These are phyloP conservation scores for Dynastes maya DNA, from an alignment of 2,888 invertebrate genomes.

Conservation along the genomic window DNA sequence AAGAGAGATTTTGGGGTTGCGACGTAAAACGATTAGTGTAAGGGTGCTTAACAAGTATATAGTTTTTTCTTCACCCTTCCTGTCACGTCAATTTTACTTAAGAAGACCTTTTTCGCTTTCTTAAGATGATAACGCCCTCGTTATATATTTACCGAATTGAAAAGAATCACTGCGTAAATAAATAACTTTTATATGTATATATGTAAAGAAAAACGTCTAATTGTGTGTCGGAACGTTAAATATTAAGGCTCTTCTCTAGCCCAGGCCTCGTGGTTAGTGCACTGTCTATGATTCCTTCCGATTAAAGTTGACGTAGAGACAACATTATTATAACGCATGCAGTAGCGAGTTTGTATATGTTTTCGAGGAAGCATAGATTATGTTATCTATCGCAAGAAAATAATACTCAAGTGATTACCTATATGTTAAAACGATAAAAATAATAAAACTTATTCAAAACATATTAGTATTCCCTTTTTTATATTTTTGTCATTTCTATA, in stretches of 20 bases:
- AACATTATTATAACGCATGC: too few relatives aligned
- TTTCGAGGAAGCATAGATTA: too few relatives aligned
- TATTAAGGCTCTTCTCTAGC: not conserved
- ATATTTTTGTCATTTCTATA: too few relatives aligned
- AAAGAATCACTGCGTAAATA: slow-evolving; percentile 17
- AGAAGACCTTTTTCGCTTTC: slow-evolving; percentile 14
- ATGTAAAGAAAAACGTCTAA: not conserved
- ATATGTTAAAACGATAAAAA: too few relatives aligned
- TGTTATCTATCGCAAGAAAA: too few relatives aligned
- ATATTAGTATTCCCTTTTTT: too few relatives aligned
- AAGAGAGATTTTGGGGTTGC: slow-evolving; percentile 49
- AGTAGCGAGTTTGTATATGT: too few relatives aligned
- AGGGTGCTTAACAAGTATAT: slow-evolving; percentile 49
- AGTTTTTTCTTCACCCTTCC: slow-evolving; percentile 30
- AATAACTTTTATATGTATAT: slow-evolving; percentile 16
- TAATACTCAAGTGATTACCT: too few relatives aligned
- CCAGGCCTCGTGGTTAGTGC: too few relatives aligned
- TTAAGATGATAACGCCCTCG: slow-evolving; percentile 34
- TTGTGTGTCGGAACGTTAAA: not conserved
- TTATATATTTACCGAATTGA: slow-evolving; percentile 36
- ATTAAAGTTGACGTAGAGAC: too few relatives aligned
- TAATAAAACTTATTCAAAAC: too few relatives aligned
- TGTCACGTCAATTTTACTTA: slow-evolving; percentile 27
- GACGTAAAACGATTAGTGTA: slow-evolving; percentile 53
- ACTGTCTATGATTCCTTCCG: too few relatives aligned